Conservation (phyloP, 2,888 invertebrate species). For the Apodemia mormo region DNA sequence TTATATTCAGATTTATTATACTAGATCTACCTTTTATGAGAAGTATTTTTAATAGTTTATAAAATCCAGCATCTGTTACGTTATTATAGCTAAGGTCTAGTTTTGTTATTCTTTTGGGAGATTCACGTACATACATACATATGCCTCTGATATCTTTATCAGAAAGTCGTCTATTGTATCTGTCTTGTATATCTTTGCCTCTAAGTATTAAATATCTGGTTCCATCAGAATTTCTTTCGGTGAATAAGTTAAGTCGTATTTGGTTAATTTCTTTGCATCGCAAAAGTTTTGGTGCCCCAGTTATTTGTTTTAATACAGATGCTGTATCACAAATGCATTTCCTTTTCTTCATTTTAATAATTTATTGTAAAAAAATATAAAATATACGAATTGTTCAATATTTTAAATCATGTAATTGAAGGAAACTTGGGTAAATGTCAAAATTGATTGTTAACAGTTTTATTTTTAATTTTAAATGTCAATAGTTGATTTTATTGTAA, state of each 20-base stretch:
- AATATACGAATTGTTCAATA: not conserved
- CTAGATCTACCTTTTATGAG: constrained; percentile 70
- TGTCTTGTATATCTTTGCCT: constrained; percentile 75
- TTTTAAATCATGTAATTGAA: not conserved
- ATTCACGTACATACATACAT: constrained; percentile 64
- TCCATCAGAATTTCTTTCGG: constrained; percentile 79
- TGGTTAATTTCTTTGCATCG: constrained; percentile 50
- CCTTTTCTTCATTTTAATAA: constrained; percentile 35
- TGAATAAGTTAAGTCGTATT: constrained; percentile 61
- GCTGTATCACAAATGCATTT: constrained; percentile 60
- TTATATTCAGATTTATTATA: constrained; percentile 77
- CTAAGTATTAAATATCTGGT: constrained; percentile 72
- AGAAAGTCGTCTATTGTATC: constrained; percentile 64
- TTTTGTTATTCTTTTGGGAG: constrained; percentile 66
- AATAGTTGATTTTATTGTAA: no score
- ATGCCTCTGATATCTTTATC: constrained; percentile 76
- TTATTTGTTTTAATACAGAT: constrained; percentile 52
- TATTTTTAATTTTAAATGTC: no score
- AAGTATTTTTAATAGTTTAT: constrained; percentile 62
- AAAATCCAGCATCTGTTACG: constrained; percentile 76
- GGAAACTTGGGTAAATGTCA: not conserved
- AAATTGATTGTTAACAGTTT: not conserved
- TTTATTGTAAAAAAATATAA: not conserved
- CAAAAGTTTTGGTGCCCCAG: constrained; percentile 46
- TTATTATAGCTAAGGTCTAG: constrained; percentile 81